Percentiles rank a stretch among this genome's conserved stretches.
Evolutionary conservation across 2,888 invertebrate species (phyloP).

Genomic region (Spisula subtruncata): DNA sequence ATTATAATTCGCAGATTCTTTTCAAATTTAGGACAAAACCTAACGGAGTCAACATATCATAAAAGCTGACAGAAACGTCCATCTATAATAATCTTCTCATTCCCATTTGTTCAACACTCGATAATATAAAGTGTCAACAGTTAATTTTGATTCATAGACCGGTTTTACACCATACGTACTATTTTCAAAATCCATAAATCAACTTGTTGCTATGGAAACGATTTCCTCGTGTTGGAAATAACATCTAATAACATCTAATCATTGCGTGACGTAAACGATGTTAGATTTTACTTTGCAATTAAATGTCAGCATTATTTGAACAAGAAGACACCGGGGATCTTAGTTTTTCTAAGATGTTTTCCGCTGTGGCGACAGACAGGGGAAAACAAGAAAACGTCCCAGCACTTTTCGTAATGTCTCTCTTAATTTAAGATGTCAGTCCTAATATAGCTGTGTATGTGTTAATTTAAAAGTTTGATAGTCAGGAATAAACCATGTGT

Average conservation of each 20-base stretch:
- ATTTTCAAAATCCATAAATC: not conserved
- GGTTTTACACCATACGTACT: not conserved
- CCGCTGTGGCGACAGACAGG: not conserved
- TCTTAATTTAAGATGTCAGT: not conserved
- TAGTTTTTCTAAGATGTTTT: not conserved
- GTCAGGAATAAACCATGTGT: not conserved
- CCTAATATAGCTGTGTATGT: not conserved
- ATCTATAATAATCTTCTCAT: not conserved
- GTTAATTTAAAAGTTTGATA: slow-evolving; percentile 8
- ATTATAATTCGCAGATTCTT: no score
- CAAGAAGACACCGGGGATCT: not conserved
- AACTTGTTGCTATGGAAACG: not conserved
- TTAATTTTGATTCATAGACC: slow-evolving; percentile 26
- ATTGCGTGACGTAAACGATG: slow-evolving; percentile 20
- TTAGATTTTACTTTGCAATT: slow-evolving; percentile 30
- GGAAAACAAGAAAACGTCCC: slow-evolving; percentile 15
- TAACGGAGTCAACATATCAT: not conserved
- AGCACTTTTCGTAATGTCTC: not conserved
- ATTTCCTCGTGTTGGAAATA: not conserved
- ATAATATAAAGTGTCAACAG: not conserved
- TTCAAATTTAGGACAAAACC: not conserved
- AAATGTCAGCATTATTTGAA: slow-evolving; percentile 15
- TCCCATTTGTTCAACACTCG: not conserved
- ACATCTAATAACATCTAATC: slow-evolving; percentile 17
- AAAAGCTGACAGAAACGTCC: not conserved